These are phyloP conservation scores for Samia ricini DNA, from an alignment of 1,140 invertebrate species.

Conservation along the genomic window DNA sequence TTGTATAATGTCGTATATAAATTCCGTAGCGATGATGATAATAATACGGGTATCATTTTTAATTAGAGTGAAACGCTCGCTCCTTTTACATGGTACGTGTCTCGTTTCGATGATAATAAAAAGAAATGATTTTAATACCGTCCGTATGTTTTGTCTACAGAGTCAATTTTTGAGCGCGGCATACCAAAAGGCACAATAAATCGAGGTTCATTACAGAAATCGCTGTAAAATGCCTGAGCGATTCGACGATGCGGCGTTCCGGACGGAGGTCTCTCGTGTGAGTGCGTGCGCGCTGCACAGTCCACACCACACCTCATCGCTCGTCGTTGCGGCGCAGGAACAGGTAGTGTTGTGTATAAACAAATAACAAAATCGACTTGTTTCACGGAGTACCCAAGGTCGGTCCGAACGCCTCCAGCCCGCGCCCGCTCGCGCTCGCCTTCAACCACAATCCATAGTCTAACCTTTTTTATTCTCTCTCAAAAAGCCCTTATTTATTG, in stretches of 20 bases:
- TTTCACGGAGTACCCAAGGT: constrained; percentile 70
- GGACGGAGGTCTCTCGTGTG: constrained; percentile 29
- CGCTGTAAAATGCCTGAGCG: constrained; percentile 66
- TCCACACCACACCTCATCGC: constrained; percentile 30
- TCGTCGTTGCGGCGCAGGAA: constrained; percentile 39
- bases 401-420: constrained; percentile 18
- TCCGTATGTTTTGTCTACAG: constrained; percentile 57
- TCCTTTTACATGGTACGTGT: constrained; percentile 33
- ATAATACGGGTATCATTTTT: constrained; percentile 51
- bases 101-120: constrained; percentile 43
- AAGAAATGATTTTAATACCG: constrained; percentile 53
- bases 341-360: constrained; percentile 76
- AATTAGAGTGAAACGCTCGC: constrained; percentile 36
- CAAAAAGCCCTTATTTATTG: constrained; percentile 70
- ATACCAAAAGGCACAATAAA: constrained; percentile 64
- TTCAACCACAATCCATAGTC: constrained; percentile 46
- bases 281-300: constrained; percentile 28
- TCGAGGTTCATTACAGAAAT: constrained; percentile 71
- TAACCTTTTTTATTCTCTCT: constrained; percentile 55
- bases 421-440: constrained; percentile 32
- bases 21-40: constrained; percentile 44
- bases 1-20: constrained; percentile 37
- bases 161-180: constrained; percentile 56
- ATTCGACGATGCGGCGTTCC: constrained; percentile 35
- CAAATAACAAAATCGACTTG: constrained; percentile 76